phyloP scores from a whole-genome alignment of 2,113 vertebrate genomes.

The Cephalopterus ornatus region DNA sequence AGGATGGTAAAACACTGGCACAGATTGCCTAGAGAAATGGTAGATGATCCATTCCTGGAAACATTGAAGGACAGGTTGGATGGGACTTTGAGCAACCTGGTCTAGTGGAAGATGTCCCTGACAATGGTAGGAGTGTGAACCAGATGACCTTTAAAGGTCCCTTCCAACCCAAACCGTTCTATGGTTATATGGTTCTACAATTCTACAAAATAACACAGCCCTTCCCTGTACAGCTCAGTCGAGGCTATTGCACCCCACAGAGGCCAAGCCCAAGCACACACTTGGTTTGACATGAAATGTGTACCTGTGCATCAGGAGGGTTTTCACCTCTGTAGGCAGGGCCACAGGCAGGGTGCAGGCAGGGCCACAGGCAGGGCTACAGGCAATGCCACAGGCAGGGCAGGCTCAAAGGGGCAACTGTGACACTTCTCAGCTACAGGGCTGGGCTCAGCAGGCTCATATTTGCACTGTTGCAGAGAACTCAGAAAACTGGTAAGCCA shows the following conservation, averaged over 20 bases:
- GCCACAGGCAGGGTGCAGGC: not conserved
- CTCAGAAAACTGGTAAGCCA: accelerated
- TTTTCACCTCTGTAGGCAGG: not conserved
- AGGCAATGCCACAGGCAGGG: not conserved
- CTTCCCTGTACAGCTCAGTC: not conserved
- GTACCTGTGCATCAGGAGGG: not conserved
- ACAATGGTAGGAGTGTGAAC: not conserved
- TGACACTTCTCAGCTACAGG: not conserved
- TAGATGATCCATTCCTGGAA: too few species aligned
- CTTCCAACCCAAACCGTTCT: not conserved
- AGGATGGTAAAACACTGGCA: not conserved
- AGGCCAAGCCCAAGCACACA: accelerated
- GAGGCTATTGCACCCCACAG: not conserved
- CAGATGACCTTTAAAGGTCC: not conserved
- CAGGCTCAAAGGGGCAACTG: accelerated
- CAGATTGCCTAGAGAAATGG: too few species aligned
- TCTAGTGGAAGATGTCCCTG: not conserved
- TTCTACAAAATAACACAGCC: not conserved
- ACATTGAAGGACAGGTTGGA: too few species aligned
- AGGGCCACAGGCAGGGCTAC: not conserved
- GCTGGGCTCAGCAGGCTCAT: accelerated
- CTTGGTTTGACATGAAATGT: not conserved
- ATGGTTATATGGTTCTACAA: not conserved
- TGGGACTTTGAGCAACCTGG: too few species aligned
- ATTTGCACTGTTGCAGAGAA: too few species aligned